Evolutionary conservation across 2,797 vertebrate species (phyloP).

Genomic region (Leucoraja ocellata): DNA sequence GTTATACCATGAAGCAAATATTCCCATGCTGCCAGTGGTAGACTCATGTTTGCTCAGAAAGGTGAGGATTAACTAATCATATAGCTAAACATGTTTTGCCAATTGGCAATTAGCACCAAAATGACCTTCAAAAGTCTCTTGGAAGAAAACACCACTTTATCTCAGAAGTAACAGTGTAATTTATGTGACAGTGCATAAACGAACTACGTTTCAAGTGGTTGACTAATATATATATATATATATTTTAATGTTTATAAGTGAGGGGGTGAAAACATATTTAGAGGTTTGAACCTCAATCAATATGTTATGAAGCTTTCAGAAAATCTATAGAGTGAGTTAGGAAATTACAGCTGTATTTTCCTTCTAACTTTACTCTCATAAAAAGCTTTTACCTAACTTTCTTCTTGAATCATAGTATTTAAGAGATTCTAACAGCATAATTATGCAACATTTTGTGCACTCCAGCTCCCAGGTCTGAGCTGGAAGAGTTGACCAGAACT

Average conservation of each 20-base stretch:
- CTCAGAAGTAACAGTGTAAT: neutral
- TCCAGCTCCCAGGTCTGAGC: neutral
- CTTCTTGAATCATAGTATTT: neutral
- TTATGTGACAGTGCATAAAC: neutral
- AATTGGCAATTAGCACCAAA: neutral
- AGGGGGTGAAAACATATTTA: neutral
- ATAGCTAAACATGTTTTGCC: neutral
- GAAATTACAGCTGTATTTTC: neutral
- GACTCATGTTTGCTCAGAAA: conserved; percentile 11
- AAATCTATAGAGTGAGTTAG: neutral
- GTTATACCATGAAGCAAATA: neutral
- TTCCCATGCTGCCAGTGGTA: neutral
- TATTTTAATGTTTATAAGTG: neutral
- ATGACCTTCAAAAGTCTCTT: neutral
- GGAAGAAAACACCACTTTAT: neutral
- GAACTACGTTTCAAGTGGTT: neutral
- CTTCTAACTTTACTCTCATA: neutral
- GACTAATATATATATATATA: neutral
- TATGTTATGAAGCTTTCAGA: neutral
- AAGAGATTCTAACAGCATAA: neutral
- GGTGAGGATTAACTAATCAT: neutral
- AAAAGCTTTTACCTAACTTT: neutral
- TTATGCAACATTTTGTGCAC: neutral
- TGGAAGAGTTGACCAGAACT: neutral
- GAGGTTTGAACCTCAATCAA: neutral